Conservation (phyloP, 2,888 invertebrate species). For the Anaspis maculata region DNA sequence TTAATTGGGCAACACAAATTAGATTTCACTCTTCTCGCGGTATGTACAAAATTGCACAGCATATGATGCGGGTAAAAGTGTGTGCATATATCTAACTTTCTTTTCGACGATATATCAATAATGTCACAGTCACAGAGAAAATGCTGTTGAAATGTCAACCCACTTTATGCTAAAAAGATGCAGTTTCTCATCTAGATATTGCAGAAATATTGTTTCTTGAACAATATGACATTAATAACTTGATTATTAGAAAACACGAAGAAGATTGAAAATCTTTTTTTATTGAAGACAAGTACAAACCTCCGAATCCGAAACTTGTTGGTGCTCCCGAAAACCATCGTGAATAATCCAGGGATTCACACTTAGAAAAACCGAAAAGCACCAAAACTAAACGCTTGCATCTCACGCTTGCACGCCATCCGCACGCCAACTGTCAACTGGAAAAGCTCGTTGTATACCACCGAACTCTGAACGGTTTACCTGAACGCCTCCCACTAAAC, state of each 20-base stretch:
- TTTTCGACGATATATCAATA: conserved; percentile 10
- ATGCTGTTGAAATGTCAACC: conserved; percentile 9
- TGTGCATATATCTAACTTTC: conserved; percentile 16
- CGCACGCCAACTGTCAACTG: conserved; percentile 31
- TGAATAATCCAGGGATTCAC: not conserved
- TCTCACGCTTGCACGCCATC: conserved; percentile 8
- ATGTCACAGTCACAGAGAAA: conserved; percentile 10
- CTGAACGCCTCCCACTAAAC: conserved; percentile 29
- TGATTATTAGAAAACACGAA: too few species aligned
- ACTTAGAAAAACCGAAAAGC: conserved; percentile 6
- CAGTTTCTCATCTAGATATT: conserved; percentile 2
- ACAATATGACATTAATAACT: too few species aligned
- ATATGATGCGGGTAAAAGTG: conserved; percentile 13
- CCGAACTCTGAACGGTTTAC: conserved; percentile 18
- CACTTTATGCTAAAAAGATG: conserved; percentile 4
- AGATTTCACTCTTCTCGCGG: too few species aligned
- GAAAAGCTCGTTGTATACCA: not conserved
- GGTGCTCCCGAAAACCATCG: conserved; percentile 42
- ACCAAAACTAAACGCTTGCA: conserved; percentile 2
- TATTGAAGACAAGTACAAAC: conserved; percentile 29
- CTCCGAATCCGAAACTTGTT: conserved; percentile 50
- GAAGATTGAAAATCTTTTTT: conserved; percentile 3
- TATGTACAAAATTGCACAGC: too few species aligned
- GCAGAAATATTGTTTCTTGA: conserved; percentile 5
- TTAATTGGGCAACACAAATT: too few species aligned